Conservation (phyloP, 1,140 invertebrate genomes). For the Apis cerana region DNA sequence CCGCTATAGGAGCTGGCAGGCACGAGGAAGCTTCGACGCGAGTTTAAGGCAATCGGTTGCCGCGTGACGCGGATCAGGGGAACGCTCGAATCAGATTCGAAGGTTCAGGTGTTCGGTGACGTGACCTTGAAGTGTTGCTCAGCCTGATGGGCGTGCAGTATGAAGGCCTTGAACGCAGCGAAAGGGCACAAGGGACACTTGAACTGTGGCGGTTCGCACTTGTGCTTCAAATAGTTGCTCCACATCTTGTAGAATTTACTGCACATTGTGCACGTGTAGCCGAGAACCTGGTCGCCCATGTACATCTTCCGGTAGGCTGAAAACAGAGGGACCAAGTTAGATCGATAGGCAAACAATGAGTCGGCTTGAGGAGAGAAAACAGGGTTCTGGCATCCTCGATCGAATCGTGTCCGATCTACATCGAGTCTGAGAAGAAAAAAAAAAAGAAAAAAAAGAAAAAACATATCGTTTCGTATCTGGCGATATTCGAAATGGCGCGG, state of each 20-base stretch:
- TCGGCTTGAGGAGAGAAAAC: not conserved
- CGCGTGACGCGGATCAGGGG: constrained; percentile 12
- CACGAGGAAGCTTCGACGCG: constrained; percentile 23
- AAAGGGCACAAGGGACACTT: constrained; percentile 79
- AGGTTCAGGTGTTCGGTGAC: constrained; percentile 74
- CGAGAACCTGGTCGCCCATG: constrained; percentile 79
- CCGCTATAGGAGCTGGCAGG: not conserved
- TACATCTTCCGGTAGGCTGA: constrained; percentile 81
- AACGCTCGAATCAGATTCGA: not conserved
- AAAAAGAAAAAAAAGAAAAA: too few relatives aligned
- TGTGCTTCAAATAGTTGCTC: constrained; percentile 81
- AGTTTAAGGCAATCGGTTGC: constrained; percentile 58
- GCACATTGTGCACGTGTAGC: constrained; percentile 80
- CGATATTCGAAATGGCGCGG: not conserved
- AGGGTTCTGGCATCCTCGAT: not conserved
- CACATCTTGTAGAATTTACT: constrained; percentile 82
- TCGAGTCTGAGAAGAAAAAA: too few relatives aligned
- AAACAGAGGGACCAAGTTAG: constrained; percentile 72
- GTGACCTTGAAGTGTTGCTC: constrained; percentile 80
- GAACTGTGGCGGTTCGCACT: constrained; percentile 80
- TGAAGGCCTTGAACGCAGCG: constrained; percentile 80
- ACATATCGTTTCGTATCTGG: not conserved
- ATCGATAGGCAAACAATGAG: not conserved
- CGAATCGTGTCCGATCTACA: constrained; percentile 6
- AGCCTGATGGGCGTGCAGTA: constrained; percentile 79